These are phyloP conservation scores for Auanema sp. DNA, from an alignment of 2,888 invertebrate species.

Conservation along the genomic window DNA sequence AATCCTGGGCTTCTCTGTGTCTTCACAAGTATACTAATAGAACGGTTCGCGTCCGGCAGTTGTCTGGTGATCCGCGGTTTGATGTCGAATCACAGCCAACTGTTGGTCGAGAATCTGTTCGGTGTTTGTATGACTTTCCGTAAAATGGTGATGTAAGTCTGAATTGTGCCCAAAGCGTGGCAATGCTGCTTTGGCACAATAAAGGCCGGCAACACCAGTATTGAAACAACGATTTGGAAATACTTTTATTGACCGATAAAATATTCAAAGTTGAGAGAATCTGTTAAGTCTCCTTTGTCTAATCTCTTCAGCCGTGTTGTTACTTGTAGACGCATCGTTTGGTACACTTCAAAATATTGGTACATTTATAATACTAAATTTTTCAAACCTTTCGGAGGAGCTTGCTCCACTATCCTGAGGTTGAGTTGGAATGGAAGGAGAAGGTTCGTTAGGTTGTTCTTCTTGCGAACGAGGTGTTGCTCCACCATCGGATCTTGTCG, in stretches of 20 bases:
- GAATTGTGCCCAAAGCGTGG: slow-evolving; percentile 8
- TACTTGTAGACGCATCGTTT: no score
- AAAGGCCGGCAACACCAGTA: slow-evolving; percentile 15
- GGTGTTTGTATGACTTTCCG: background rate
- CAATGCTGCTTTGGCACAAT: slow-evolving; percentile 13
- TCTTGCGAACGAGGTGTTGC: no score
- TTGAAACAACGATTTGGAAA: background rate
- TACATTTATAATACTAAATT: no score
- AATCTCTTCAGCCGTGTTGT: no score
- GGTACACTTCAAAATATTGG: no score
- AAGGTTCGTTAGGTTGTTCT: no score
- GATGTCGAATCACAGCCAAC: slow-evolving; percentile 45
- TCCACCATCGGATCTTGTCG: no score
- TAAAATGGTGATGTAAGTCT: slow-evolving; percentile 1
- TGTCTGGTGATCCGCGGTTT: slow-evolving; percentile 37
- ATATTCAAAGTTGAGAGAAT: background rate
- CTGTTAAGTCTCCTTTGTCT: no score
- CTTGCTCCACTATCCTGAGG: no score
- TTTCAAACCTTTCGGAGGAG: no score
- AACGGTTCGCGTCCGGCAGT: slow-evolving; percentile 22
- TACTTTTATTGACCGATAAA: background rate
- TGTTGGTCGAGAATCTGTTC: slow-evolving; percentile 32
- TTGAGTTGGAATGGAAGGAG: no score
- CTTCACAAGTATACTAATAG: slow-evolving; percentile 3
- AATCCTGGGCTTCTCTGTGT: slow-evolving; percentile 18